Percentiles rank a stretch among this genome's conserved stretches.
Evolutionary conservation across 2,797 vertebrate genomes (phyloP).

Genomic region (Tauraco hartlaubi): DNA sequence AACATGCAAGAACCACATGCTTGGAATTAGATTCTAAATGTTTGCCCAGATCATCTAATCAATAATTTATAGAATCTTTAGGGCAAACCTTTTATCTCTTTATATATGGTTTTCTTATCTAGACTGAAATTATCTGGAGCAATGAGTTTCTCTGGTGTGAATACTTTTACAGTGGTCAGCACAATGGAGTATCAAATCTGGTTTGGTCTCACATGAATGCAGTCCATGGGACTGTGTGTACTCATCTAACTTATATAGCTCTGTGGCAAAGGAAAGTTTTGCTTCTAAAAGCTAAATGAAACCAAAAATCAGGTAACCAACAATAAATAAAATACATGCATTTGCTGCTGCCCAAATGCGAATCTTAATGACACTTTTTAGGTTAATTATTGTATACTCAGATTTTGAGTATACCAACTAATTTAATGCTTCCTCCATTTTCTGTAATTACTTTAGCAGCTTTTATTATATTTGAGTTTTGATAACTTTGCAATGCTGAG

Average conservation of each 20-base stretch:
- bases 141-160: background rate
- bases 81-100: background rate
- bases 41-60: background rate
- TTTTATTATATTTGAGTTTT: slow-evolving; percentile 20
- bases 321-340: background rate
- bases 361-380: background rate
- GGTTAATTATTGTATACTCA: background rate
- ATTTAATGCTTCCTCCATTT: slow-evolving; percentile 14
- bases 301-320: background rate
- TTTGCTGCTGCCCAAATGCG: background rate
- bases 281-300: background rate
- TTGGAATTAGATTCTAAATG: background rate
- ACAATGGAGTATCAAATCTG: background rate
- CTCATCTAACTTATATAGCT: background rate
- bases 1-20: background rate
- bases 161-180: background rate
- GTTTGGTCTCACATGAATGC: background rate
- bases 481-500: background rate
- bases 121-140: background rate
- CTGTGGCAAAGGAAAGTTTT: background rate
- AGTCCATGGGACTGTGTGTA: background rate
- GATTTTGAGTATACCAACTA: background rate
- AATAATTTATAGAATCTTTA: background rate
- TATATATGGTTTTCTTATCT: background rate
- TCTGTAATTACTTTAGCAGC: background rate